A percentile compares a stretch with the other conserved stretches of the same genome.
Evolutionary conservation across 2,888 invertebrate species (phyloP).

Genomic region (Aleiodes testaceus): DNA sequence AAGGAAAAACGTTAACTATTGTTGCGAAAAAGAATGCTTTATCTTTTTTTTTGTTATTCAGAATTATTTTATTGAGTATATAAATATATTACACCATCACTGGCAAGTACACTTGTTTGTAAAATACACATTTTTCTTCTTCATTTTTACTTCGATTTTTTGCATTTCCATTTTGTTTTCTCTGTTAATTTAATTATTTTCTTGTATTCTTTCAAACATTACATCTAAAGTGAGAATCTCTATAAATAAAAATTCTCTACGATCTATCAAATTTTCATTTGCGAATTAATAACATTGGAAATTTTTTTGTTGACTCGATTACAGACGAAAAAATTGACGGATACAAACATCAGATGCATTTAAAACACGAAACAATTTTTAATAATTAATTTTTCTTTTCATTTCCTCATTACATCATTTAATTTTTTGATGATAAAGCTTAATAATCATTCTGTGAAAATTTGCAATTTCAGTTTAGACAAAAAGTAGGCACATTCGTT

Average conservation of each 20-base stretch:
- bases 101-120: conserved; percentile 63
- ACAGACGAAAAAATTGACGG: conserved; percentile 20
- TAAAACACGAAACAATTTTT: not conserved
- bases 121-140: conserved; percentile 55
- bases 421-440: conserved; percentile 1
- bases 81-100: conserved; percentile 68
- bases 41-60: conserved; percentile 24
- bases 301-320: conserved; percentile 10
- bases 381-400: not conserved
- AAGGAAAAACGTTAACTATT: too few relatives aligned
- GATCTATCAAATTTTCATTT: conserved; percentile 22
- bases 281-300: conserved; percentile 35
- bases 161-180: conserved; percentile 40
- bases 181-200: too few relatives aligned
- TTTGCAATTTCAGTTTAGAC: conserved; percentile 16
- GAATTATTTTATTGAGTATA: conserved; percentile 58
- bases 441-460: not conserved
- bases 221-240: conserved; percentile 15
- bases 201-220: conserved; percentile 5
- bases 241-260: conserved; percentile 4
- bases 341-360: conserved; percentile 23
- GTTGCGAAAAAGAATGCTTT: too few relatives aligned
- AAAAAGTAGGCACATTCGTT: conserved; percentile 35
- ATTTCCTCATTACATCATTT: not conserved
- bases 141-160: too few relatives aligned